Percentiles rank a stretch among this genome's conserved stretches.
These are phyloP conservation scores for Iguana delicatissima DNA, from an alignment of 2,797 vertebrate genomes.

Conservation along the genomic window DNA sequence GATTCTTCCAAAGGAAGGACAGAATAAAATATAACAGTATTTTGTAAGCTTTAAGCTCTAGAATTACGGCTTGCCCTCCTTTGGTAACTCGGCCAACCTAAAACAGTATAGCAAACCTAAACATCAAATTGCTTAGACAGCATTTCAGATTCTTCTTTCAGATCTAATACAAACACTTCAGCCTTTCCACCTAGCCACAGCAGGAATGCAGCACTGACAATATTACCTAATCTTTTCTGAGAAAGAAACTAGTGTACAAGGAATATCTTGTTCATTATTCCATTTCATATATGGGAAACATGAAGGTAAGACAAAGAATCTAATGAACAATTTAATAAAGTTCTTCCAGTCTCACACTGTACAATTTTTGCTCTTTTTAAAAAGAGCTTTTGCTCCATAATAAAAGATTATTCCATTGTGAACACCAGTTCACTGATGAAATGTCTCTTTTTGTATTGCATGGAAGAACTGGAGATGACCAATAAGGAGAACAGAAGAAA, in stretches of 20 bases:
- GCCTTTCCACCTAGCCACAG: too few relatives aligned
- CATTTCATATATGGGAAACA: background rate
- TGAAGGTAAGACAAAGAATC: background rate
- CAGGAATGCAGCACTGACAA: background rate
- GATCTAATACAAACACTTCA: background rate
- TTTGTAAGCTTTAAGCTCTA: too few relatives aligned
- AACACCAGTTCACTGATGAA: background rate
- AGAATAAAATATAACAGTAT: too few relatives aligned
- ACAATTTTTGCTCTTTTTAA: background rate
- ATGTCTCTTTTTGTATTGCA: background rate
- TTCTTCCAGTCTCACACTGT: background rate
- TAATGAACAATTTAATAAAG: background rate
- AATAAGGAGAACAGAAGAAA: background rate
- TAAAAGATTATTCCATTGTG: background rate
- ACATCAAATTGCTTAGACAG: background rate
- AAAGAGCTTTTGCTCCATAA: background rate
- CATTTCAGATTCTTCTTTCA: background rate
- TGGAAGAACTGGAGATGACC: background rate
- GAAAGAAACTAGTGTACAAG: background rate
- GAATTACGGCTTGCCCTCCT: too few relatives aligned
- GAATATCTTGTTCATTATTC: slow-evolving; percentile 1
- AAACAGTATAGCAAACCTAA: background rate
- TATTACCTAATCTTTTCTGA: background rate
- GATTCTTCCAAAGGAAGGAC: too few relatives aligned
- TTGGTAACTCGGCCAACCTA: too few relatives aligned